These are phyloP conservation scores for Scotopteryx bipunctaria DNA, from an alignment of 2,888 invertebrate genomes.

Conservation along the genomic window DNA sequence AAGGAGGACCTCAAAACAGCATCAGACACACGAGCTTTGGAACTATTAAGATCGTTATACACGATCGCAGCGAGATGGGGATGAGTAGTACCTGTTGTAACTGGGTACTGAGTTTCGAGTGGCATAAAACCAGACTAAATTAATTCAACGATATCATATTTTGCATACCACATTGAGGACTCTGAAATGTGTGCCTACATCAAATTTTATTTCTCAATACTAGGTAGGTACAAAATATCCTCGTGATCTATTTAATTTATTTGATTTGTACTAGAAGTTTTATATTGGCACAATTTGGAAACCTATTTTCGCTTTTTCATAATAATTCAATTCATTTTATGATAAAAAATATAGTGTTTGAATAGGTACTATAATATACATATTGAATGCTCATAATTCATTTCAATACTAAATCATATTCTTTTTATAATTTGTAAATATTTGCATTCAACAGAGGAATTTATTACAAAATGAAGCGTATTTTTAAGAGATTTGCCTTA, in stretches of 20 bases:
- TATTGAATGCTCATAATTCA: not conserved
- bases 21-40: conserved; percentile 91
- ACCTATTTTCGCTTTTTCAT: no score
- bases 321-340: no score
- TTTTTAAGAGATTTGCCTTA: conserved; percentile 32
- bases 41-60: conserved; percentile 92
- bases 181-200: conserved; percentile 8
- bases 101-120: conserved; percentile 38
- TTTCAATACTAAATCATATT: no score
- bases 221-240: no score
- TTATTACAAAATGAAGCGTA: conserved; percentile 3
- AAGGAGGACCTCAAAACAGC: conserved; percentile 67
- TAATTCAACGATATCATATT: conserved; percentile 2
- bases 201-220: no score
- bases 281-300: no score
- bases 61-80: conserved; percentile 93
- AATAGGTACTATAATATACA: no score
- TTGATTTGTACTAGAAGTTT: no score
- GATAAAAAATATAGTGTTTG: no score
- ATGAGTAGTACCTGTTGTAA: conserved; percentile 46
- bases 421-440: conserved; percentile 14
- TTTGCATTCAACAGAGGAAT: conserved; percentile 5
- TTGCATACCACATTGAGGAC: not conserved
- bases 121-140: conserved; percentile 49
- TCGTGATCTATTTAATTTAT: no score